Conservation (phyloP, 2,113 vertebrate species). For the pig (Sus scrofa) region T2T-Sscrofa CM000821.6:43157001-43157500, state of each 20-base stretch:
- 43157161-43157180: not conserved
- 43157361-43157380: not conserved
- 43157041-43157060: not conserved
- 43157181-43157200: not conserved
- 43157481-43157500: constrained; percentile 45
- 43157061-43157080: constrained; percentile 21
- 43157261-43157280: not conserved
- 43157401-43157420: constrained; percentile 19
- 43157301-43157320: constrained; percentile 40
- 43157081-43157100: not conserved
- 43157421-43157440: constrained; percentile 17
- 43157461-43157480: not conserved
- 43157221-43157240: not conserved
- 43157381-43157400: constrained; percentile 48
- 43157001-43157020: constrained; percentile 2
- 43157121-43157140: not conserved
- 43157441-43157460: constrained; percentile 29
- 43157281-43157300: constrained; percentile 21
- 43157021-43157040: constrained; percentile 52
- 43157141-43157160: not conserved
- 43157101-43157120: not conserved
- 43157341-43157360: constrained; percentile 27
- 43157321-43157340: not conserved
- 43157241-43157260: constrained; percentile 1
- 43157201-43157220: not conserved